Conservation (phyloP, 2,113 vertebrate species). For the Lycaon pictus region DNA sequence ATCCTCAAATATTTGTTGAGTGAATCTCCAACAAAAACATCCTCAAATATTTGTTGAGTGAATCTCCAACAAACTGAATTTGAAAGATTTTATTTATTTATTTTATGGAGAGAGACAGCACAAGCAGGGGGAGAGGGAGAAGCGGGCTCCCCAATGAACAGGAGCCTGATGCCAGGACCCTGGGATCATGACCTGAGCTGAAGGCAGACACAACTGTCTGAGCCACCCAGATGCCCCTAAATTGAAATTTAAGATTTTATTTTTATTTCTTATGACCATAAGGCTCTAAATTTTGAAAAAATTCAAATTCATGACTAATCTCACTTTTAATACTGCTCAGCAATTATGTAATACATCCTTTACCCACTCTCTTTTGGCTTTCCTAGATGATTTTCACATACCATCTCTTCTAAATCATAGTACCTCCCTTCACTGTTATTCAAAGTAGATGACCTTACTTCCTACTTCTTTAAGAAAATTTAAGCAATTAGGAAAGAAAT, state of each 20-base stretch:
- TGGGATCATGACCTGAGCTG: no score
- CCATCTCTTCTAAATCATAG: neutral
- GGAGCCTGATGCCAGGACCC: no score
- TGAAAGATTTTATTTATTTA: no score
- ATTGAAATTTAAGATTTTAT: neutral
- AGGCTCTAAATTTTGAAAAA: neutral
- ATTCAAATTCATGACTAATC: neutral
- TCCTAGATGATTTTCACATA: neutral
- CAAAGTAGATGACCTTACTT: neutral
- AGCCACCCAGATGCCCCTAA: neutral
- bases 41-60: no score
- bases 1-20: neutral
- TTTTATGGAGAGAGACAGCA: no score
- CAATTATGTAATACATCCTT: neutral
- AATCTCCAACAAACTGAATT: no score
- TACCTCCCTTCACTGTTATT: neutral
- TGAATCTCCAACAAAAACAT: neutral
- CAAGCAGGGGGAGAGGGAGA: no score
- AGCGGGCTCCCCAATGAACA: no score
- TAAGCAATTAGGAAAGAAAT: neutral
- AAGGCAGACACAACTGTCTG: no score
- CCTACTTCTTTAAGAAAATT: neutral
- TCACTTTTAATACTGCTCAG: neutral
- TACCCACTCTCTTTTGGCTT: neutral
- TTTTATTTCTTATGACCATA: neutral